Base-by-base conservation (phyloP, 1,140 invertebrate genomes). In the Harlomillsia oculata region DNA sequence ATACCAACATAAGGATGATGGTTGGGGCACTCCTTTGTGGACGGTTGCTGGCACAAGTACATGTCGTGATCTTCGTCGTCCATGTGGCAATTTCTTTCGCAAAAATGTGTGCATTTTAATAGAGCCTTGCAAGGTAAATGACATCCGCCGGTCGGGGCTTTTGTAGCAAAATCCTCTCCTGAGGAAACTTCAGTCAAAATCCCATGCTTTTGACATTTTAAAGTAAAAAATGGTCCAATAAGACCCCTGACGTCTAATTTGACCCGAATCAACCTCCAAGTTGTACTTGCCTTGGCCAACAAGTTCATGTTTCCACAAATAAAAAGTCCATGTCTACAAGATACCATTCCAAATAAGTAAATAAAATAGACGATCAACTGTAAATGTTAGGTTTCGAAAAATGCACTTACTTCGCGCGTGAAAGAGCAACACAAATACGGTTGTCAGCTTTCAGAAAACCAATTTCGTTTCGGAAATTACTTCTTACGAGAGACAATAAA, bases 361-460 rank as follows among this genome's bases (percentile, higher is more conserved):
- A 20, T 16, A 30, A 21, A 20, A 14, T 21, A 29, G 5, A 23
- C 13, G 14, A 16, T 18, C 18, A 37, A 5, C 16, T 23, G n/a
- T n/a, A 11, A 25, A 29, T 28, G 9, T 4, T 41, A 9, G 40
- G 21, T 5, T 29, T 5, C 36, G 18, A 20, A 53, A 40, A 20
- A 39, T 18, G 6, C 25, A 83, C 88, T 71, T 80, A 77, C 67
- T 80, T 82, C 0, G 88, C 88, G 63, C 88, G 72, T 0, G 88
- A 90, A 6, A 92, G 71, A 8, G 87, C 86, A 1, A 92, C 88
- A 72, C 85, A 89, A 34, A 91, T 77, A 51, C 89, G 73, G 72
- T 91, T 92, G 45, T 80, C 74, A 39, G 75, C 79, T 21, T 76
- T 77, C 4, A 91, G 69, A 72, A 90, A 93, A 4, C 89, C 89